phyloP scores from a whole-genome alignment of 2,888 invertebrate species.

The Amphimallon solstitiale region DNA sequence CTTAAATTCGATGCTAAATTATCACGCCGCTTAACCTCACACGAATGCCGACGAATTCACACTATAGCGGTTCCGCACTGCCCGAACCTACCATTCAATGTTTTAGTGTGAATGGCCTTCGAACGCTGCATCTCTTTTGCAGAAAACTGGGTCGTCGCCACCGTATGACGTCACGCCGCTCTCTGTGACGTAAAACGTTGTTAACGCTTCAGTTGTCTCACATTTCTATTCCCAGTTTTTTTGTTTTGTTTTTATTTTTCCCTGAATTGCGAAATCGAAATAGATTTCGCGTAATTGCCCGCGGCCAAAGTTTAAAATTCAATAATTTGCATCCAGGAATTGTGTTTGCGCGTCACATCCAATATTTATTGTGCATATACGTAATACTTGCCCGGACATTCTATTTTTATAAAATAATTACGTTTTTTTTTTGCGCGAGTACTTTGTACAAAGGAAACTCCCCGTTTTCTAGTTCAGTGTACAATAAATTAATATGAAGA shows the following conservation, averaged over 20 bases:
- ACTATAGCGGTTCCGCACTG: neutral
- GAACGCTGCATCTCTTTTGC: slow-evolving; percentile 31
- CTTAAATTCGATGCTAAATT: neutral
- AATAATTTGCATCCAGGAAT: no score
- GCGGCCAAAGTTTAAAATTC: neutral
- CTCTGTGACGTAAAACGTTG: slow-evolving; percentile 31
- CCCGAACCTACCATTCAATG: slow-evolving; percentile 30
- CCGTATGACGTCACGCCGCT: slow-evolving; percentile 31
- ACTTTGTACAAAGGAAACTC: no score
- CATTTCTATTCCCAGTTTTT: neutral
- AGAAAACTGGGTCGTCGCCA: slow-evolving; percentile 34
- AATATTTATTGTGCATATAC: no score
- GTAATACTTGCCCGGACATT: no score
- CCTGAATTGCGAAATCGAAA: slow-evolving; percentile 18
- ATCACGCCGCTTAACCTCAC: neutral
- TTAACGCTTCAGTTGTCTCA: slow-evolving; percentile 3
- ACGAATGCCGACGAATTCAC: neutral
- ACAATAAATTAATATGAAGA: no score
- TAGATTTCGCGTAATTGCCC: slow-evolving; percentile 13
- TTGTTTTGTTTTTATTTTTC: neutral
- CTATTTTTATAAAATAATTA: no score
- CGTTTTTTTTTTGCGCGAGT: no score
- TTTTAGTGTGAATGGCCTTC: slow-evolving; percentile 34
- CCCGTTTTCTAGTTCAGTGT: no score
- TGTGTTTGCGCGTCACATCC: no score